Conservation (phyloP, 2,797 vertebrate genomes). For the Aeoliscus strigatus region DNA sequence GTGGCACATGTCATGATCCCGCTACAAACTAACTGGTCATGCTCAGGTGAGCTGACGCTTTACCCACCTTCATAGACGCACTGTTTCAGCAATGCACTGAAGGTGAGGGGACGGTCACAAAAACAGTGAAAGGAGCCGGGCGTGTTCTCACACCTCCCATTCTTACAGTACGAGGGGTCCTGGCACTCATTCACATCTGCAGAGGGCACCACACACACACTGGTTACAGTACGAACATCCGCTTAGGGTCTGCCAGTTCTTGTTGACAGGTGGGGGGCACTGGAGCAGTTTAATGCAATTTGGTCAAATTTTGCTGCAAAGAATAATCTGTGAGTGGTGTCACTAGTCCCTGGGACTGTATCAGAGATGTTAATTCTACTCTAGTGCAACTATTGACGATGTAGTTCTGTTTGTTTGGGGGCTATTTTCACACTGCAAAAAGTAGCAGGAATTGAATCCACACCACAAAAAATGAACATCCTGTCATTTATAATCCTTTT, state of each 20-base stretch:
- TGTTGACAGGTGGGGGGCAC: constrained; percentile 34
- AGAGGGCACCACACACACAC: constrained; percentile 76
- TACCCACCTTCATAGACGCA: constrained; percentile 85
- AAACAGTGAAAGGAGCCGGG: constrained; percentile 88
- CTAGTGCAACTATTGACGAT: constrained; percentile 2
- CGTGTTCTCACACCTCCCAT: constrained; percentile 86
- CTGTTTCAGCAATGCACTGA: constrained; percentile 82
- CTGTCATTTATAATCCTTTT: too few species aligned
- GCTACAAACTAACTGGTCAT: constrained; percentile 49
- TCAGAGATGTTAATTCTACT: constrained; percentile 9
- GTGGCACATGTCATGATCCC: constrained; percentile 53
- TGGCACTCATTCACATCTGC: constrained; percentile 89
- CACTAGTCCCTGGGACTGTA: neutral
- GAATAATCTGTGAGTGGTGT: constrained; percentile 14
- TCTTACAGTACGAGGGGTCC: constrained; percentile 86
- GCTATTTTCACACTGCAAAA: too few species aligned
- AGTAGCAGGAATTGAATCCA: neutral
- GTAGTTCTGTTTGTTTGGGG: too few species aligned
- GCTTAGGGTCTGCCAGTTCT: constrained; percentile 59
- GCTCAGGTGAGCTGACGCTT: constrained; percentile 51
- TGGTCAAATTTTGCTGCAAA: constrained; percentile 20
- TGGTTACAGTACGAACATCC: constrained; percentile 71
- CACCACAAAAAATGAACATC: neutral
- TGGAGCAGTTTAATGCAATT: constrained; percentile 24
- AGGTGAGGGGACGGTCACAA: constrained; percentile 83